A percentile compares a stretch with the other conserved stretches of the same genome.
Evolutionary conservation across 2,888 invertebrate genomes (phyloP).

Genomic region (Rambutsinella grinnellia): DNA sequence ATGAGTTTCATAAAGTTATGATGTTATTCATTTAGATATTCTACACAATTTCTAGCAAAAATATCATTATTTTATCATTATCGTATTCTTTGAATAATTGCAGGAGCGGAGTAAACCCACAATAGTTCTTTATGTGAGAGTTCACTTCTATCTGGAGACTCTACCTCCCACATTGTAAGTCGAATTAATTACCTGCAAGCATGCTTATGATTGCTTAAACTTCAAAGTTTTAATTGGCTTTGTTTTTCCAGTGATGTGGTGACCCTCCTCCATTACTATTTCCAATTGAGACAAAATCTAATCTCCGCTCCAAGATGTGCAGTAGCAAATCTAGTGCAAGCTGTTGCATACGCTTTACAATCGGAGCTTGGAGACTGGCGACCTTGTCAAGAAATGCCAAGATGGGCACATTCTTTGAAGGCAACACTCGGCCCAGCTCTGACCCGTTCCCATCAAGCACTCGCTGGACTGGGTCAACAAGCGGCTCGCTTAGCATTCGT

Average conservation of each 20-base stretch:
- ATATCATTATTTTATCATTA: too few species aligned
- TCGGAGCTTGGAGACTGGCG: slow-evolving; percentile 65
- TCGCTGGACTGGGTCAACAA: slow-evolving; percentile 61
- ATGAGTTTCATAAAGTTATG: too few species aligned
- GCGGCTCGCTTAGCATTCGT: slow-evolving; percentile 64
- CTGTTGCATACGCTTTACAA: slow-evolving; percentile 65
- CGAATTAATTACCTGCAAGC: neutral
- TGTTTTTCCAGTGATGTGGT: slow-evolving; percentile 80
- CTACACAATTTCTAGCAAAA: too few species aligned
- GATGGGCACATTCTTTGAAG: slow-evolving; percentile 58
- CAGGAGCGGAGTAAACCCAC: slow-evolving; percentile 64
- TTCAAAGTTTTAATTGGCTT: neutral
- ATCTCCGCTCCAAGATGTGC: slow-evolving; percentile 68
- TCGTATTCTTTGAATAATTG: slow-evolving; percentile 32
- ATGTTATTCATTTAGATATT: too few species aligned
- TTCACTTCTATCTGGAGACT: slow-evolving; percentile 66
- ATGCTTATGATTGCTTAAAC: neutral
- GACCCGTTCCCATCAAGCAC: slow-evolving; percentile 61
- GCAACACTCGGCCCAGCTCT: slow-evolving; percentile 50
- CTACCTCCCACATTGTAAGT: slow-evolving; percentile 66
- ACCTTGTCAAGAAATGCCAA: slow-evolving; percentile 61
- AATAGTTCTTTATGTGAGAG: slow-evolving; percentile 62
- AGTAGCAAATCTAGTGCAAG: slow-evolving; percentile 61
- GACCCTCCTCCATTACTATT: slow-evolving; percentile 93
- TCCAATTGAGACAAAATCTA: slow-evolving; percentile 92